A percentile compares a stretch with the other conserved stretches of the same genome.
Conservation (phyloP, 2,797 vertebrate genomes). For the Pseudomugil gertrudae region DNA sequence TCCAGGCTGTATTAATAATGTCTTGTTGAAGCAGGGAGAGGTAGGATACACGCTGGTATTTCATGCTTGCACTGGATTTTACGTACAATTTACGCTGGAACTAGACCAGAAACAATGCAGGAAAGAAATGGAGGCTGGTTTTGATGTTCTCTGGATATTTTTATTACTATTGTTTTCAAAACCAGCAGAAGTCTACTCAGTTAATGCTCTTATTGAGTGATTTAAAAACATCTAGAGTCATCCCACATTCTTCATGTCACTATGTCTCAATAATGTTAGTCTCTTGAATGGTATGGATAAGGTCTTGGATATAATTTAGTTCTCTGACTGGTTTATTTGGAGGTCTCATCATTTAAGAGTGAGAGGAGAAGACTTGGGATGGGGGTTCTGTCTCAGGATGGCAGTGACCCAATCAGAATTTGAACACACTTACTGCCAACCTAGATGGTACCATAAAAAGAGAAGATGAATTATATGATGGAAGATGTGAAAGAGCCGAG, state of each 20-base stretch:
- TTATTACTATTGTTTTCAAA: background rate
- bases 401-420: background rate
- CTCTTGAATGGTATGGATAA: background rate
- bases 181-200: background rate
- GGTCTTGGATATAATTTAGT: background rate
- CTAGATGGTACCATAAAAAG: background rate
- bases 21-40: constrained; percentile 49
- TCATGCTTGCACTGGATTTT: background rate
- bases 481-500: too few species aligned
- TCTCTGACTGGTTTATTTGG: background rate
- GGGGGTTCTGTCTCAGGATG: too few species aligned
- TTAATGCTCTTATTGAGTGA: background rate
- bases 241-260: background rate
- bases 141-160: constrained; percentile 18
- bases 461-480: too few species aligned
- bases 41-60: background rate
- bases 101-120: constrained; percentile 17
- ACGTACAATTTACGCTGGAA: background rate
- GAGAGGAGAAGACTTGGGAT: background rate
- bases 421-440: background rate
- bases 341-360: background rate
- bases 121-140: constrained; percentile 22
- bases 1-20: constrained; percentile 56
- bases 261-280: background rate
- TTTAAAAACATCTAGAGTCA: background rate